These are phyloP conservation scores for Acrocyrtus sp. DNA, from an alignment of 2,888 invertebrate genomes.

Conservation along the genomic window DNA sequence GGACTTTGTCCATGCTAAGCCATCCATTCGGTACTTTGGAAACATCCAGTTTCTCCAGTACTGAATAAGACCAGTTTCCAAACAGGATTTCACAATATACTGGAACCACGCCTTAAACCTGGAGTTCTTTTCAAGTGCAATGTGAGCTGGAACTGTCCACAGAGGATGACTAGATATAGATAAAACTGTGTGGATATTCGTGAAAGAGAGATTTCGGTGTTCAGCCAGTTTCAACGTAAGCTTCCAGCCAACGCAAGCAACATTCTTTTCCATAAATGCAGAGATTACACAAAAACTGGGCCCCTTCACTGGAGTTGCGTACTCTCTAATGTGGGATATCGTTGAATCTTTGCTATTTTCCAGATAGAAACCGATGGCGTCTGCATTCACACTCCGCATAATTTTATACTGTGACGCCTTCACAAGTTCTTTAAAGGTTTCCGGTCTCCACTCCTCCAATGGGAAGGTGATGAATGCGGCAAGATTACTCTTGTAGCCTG, in stretches of 20 bases:
- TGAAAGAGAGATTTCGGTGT: conserved; percentile 26
- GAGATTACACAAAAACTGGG: conserved; percentile 21
- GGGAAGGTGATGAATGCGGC: conserved; percentile 49
- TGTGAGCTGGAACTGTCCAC: conserved; percentile 5
- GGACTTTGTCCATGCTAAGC: conserved; percentile 11
- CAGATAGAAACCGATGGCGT: conserved; percentile 48
- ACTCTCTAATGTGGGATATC: too few species aligned
- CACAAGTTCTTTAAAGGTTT: conserved; percentile 43
- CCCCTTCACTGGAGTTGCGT: conserved; percentile 22
- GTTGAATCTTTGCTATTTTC: conserved; percentile 32
- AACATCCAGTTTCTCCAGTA: conserved; percentile 27
- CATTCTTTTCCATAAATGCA: conserved; percentile 26
- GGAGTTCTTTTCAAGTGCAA: conserved; percentile 44
- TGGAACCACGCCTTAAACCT: conserved; percentile 35
- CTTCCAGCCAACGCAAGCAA: conserved; percentile 50
- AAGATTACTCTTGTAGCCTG: conserved; percentile 55
- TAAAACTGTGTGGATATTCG: background rate
- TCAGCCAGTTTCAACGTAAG: conserved; percentile 22
- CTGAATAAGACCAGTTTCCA: conserved; percentile 40
- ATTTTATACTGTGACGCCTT: conserved; percentile 29
- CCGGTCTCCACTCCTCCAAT: conserved; percentile 37
- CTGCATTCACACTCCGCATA: conserved; percentile 51
- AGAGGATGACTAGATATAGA: background rate
- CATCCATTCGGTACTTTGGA: background rate
- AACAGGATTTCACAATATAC: conserved; percentile 30